Evolutionary conservation across 2,113 vertebrate species (phyloP).

Genomic region (Hiodon alosoides): DNA sequence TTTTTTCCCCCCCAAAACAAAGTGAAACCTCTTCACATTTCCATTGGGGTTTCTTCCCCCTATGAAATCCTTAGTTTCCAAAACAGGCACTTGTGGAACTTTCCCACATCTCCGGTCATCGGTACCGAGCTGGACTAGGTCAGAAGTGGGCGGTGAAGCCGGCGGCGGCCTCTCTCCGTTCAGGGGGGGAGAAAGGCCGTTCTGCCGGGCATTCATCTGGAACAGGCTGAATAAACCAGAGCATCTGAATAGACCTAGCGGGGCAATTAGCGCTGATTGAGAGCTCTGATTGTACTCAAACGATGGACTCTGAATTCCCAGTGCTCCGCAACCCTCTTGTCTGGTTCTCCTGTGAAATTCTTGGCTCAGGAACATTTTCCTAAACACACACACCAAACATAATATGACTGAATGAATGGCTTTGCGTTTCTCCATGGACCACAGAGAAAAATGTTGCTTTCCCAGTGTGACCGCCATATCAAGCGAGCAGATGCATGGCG

Average conservation of each 20-base stretch:
- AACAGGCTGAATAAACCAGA: constrained; percentile 26
- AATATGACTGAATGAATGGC: constrained; percentile 13
- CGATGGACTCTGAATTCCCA: constrained; percentile 40
- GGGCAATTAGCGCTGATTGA: constrained; percentile 55
- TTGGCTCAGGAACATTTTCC: not conserved
- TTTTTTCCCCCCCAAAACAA: constrained; percentile 50
- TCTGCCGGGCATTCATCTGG: constrained; percentile 43
- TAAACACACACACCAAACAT: constrained; percentile 8
- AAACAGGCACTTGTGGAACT: constrained; percentile 45
- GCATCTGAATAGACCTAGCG: constrained; percentile 48
- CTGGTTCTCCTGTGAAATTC: constrained; percentile 15
- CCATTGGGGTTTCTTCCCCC: constrained; percentile 47
- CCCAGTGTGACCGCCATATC: no score
- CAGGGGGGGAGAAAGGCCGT: not conserved
- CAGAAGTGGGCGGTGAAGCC: constrained; percentile 53
- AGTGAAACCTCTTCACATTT: constrained; percentile 56
- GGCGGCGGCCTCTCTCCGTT: not conserved
- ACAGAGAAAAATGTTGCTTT: not conserved
- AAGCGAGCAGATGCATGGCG: not conserved
- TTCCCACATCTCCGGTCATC: constrained; percentile 59
- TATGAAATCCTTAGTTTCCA: constrained; percentile 12
- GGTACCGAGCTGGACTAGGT: constrained; percentile 52
- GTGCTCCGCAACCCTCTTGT: constrained; percentile 26
- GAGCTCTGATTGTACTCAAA: constrained; percentile 34
- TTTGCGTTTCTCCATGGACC: not conserved